Conservation (phyloP, 1,140 invertebrate genomes). For the Caenorhabditis inopinata region DNA sequence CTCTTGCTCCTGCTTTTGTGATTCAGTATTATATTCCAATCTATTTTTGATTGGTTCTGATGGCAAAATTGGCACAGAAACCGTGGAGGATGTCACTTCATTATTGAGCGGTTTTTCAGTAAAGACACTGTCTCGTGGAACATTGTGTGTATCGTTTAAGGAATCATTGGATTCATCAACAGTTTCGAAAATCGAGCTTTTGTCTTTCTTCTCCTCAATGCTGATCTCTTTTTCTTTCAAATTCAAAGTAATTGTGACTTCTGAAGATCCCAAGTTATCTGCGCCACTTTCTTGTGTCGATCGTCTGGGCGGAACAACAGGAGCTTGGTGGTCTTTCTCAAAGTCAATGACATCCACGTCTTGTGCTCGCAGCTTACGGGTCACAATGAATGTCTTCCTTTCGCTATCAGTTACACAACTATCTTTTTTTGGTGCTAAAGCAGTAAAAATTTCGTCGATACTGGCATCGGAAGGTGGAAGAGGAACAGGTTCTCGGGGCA, state of each 20-base stretch:
- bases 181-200: neutral
- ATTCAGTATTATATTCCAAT: too few species aligned
- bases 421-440: neutral
- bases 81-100: too few species aligned
- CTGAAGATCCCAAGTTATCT: neutral
- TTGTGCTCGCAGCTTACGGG: neutral
- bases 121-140: too few species aligned
- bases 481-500: neutral
- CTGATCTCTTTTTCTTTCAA: too few species aligned
- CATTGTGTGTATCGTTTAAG: neutral
- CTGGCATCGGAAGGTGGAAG: constrained; percentile 3
- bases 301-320: neutral
- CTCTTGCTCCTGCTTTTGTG: too few species aligned
- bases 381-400: constrained; percentile 13
- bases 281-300: neutral
- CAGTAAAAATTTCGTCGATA: constrained; percentile 22
- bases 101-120: too few species aligned
- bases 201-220: neutral
- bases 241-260: neutral
- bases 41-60: too few species aligned
- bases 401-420: neutral
- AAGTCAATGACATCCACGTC: neutral
- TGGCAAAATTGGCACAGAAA: too few species aligned
- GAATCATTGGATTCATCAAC: neutral
- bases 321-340: neutral